Base-by-base conservation (phyloP, 1,140 invertebrate species). In the Lepidurus couesii region DNA sequence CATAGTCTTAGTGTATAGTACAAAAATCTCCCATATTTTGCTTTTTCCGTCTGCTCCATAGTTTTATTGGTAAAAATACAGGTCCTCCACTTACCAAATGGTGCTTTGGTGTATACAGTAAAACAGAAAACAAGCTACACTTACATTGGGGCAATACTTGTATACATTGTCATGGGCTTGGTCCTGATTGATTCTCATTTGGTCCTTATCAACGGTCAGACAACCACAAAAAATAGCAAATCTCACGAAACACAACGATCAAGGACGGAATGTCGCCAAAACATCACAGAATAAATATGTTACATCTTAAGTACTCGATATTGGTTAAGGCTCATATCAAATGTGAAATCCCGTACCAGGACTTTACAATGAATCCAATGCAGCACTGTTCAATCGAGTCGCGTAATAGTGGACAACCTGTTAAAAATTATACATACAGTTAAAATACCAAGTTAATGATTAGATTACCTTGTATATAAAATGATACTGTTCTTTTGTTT, bases 401-500 rank as follows among this genome's bases (percentile, higher is more conserved):
- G 78, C 78, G 73, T 79, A 79, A 74, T 75, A 45, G 53, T 79
- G 44, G 1, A 79, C 73, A 42, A 45, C 42, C 78, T 79, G n/a
- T 7, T 24, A 45, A 75, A 13, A 47, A 45, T 8, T 13, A 75
- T 44, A 75, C 44, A 21, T 74, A 7, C n/a, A 78, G 74, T 9
- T 11, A 53, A 65, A 73, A 73, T 13, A 53, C 16, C 65, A 7
- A 42, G 44, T 9, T 65, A 24, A 42, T 44, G 26, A 26, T 13
- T 24, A n/a, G 65, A 16, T 44, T 82, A 90, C 90, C 86, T 90
- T 88, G 82, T 91, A 91, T 79, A 92, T 89, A 81, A 91, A 90
- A 75, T 86, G 85, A 82, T 92, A 92, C 82, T 92, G 90, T 80
- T 91, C 89, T 81, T 88, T 89, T 74, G 94, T 97, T 84, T 95